phyloP scores from a whole-genome alignment of 2,113 vertebrate genomes.

The Garra rufa region DNA sequence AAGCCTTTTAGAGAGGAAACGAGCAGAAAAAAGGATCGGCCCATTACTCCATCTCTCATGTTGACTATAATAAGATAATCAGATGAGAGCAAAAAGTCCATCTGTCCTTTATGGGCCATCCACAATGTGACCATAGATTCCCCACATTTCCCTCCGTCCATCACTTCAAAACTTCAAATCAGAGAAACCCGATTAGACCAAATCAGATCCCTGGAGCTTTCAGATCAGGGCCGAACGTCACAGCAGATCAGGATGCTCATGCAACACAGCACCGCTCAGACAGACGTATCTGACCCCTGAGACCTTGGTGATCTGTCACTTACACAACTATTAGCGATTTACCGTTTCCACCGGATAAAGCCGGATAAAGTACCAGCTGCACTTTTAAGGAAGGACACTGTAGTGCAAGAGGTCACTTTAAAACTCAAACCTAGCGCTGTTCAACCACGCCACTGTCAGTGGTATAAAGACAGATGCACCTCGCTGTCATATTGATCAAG shows the following conservation, averaged over 20 bases:
- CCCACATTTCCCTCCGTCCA: slow-evolving; percentile 32
- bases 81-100: slow-evolving; percentile 63
- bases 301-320: slow-evolving; percentile 37
- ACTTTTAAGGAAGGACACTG: background rate
- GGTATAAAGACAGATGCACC: slow-evolving; percentile 4
- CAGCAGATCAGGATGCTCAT: background rate
- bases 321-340: slow-evolving; percentile 13
- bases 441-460: slow-evolving; percentile 3
- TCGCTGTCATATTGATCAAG: slow-evolving; percentile 7
- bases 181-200: slow-evolving; percentile 16
- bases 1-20: background rate
- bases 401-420: background rate
- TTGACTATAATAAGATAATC: slow-evolving; percentile 58
- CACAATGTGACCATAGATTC: slow-evolving; percentile 32
- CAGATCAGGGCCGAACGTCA: slow-evolving; percentile 2
- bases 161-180: slow-evolving; percentile 27
- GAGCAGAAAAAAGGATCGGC: background rate
- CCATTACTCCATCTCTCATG: background rate
- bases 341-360: slow-evolving; percentile 2
- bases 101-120: slow-evolving; percentile 30
- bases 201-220: slow-evolving; percentile 15
- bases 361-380: slow-evolving; percentile 19
- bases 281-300: slow-evolving; percentile 25
- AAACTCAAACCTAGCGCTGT: background rate
- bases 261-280: background rate